Base-by-base conservation (phyloP, 2,888 invertebrate species). In the Tupiocoris notatus region DNA sequence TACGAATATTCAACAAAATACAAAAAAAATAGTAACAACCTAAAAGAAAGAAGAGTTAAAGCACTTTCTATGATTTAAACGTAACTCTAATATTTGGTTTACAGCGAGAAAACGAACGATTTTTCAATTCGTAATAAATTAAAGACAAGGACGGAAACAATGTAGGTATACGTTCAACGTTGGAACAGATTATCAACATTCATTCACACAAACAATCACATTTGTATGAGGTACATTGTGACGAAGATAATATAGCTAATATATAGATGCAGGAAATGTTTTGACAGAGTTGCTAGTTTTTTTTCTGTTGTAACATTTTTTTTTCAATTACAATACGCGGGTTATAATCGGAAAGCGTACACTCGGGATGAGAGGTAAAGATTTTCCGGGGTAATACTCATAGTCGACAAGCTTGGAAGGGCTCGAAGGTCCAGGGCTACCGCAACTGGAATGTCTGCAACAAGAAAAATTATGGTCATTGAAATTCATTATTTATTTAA, bases 381-480 rank as follows among this genome's bases (percentile, higher is more conserved):
- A 59, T 24, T 62, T 39, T 71, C 63, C 61, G 21, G 59, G 54
- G 54, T 73, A 73, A 73, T 73, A 73, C 73, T 73, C 39, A 59
- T 59, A 62, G 23, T 58, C 68, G 68, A n/a, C 68, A 68, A 68
- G 68, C 68, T 58, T 58, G 25, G 62, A 56, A 17, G 18, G 66
- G 24, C 24, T n/a, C 17, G 59, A 23, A 6, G 63, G 22, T 39
- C 73, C 61, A 71, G 71, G 62, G 71, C 16, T 2, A 39, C 62
- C 39, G 73, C 73, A 73, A 73, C 73, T 73, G 73, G 63, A 73
- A 17, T 21, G 62, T 54, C 73, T 73, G 73, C 1, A 73, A 73
- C 20, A 62, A 17, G 9, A 67, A 12, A 20, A 65, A 16, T 16
- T 1, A 16, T 12, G n/a, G n/a, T n/a, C 54, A 12, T 54, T 54